Evolutionary conservation across 2,113 vertebrate genomes (phyloP).

Genomic region (Oncorhynchus gorbuscha): DNA sequence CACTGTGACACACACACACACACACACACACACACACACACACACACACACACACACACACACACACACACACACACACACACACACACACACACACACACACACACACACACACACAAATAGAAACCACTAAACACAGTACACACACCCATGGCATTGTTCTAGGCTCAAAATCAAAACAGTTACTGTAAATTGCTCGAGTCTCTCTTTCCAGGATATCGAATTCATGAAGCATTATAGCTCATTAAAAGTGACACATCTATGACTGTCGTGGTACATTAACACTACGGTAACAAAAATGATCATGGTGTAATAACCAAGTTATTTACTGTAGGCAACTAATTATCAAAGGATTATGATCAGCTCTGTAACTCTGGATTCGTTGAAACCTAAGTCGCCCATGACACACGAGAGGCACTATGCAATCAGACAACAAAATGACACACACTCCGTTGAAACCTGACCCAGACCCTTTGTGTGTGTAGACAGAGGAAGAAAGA

Average conservation of each 20-base stretch:
- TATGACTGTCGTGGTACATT: too few species aligned
- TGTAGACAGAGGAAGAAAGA: not conserved
- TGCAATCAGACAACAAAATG: not conserved
- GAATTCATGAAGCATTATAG: not conserved
- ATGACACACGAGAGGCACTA: not conserved
- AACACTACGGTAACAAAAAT: not conserved
- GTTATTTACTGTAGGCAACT: not conserved
- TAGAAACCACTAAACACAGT: too few species aligned
- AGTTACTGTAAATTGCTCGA: too few species aligned
- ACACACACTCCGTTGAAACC: not conserved
- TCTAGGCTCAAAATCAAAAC: too few species aligned
- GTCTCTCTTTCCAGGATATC: not conserved
- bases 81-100: constrained; percentile 4
- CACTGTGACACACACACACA: not conserved
- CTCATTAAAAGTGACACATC: not conserved
- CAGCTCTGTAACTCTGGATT: not conserved
- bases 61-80: not conserved
- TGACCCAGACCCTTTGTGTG: not conserved
- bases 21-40: too few species aligned
- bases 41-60: not conserved
- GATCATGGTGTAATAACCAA: not conserved
- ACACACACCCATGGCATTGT: too few species aligned
- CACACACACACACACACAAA: constrained; percentile 5
- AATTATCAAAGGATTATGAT: not conserved
- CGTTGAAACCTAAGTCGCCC: constrained; percentile 5